Evolutionary conservation across 2,797 vertebrate species (phyloP).

Genomic region (Pristis pectinata): DNA sequence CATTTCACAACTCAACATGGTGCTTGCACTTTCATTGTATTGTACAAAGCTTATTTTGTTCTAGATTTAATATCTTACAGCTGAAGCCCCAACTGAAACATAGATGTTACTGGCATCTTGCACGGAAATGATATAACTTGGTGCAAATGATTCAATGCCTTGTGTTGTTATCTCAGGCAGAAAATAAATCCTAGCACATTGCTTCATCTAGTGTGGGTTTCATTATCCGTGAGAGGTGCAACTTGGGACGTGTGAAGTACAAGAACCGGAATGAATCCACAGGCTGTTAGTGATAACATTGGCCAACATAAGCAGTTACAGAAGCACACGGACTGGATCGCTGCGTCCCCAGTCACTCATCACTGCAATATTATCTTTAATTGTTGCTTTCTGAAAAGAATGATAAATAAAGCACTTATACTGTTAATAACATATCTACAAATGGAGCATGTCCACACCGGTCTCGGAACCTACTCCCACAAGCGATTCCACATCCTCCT

Average conservation of each 20-base stretch:
- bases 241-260: background rate
- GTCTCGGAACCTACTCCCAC: background rate
- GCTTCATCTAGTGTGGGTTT: background rate
- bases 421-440: constrained; percentile 31
- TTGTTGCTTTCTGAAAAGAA: constrained; percentile 2
- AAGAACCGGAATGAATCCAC: background rate
- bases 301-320: background rate
- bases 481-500: background rate
- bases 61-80: background rate
- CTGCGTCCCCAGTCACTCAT: background rate
- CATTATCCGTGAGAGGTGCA: background rate
- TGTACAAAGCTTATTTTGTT: constrained; percentile 10
- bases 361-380: background rate
- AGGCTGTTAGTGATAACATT: background rate
- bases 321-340: background rate
- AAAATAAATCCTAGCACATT: constrained; percentile 2
- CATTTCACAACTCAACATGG: background rate
- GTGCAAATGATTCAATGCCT: background rate
- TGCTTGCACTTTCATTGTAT: background rate
- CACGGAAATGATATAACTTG: background rate
- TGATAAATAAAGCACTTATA: constrained; percentile 12
- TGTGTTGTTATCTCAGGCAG: background rate
- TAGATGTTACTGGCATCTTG: background rate
- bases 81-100: background rate
- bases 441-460: too few species aligned